A percentile compares a stretch with the other conserved stretches of the same genome.
Conservation (phyloP, 2,113 vertebrate genomes). For the Psittacus erithacus region DNA sequence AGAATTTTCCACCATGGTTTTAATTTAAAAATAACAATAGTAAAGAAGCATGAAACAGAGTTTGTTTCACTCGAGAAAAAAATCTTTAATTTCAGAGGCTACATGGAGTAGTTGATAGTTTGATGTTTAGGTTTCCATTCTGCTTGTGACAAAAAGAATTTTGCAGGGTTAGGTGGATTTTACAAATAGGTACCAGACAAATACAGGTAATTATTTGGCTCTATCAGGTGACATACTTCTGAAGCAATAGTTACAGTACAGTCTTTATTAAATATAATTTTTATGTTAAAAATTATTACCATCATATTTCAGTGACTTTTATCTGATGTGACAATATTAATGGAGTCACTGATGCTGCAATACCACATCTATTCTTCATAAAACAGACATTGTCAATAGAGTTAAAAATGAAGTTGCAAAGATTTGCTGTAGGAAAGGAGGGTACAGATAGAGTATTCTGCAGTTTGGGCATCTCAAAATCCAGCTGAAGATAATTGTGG, state of each 20-base stretch:
- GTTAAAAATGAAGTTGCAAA: background rate
- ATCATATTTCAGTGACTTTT: background rate
- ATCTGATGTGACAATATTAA: background rate
- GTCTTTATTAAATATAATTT: background rate
- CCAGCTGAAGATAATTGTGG: background rate
- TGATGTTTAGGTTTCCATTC: background rate
- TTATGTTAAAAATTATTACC: background rate
- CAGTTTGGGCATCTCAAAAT: background rate
- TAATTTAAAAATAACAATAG: conserved; percentile 6
- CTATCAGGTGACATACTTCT: background rate
- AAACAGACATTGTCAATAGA: background rate
- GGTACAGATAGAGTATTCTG: background rate
- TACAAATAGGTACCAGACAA: background rate
- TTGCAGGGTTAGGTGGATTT: background rate
- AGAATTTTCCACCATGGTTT: conserved; percentile 4
- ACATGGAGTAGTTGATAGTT: background rate
- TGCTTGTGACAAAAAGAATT: background rate
- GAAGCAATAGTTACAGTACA: background rate
- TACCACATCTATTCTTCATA: background rate
- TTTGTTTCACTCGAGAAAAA: background rate
- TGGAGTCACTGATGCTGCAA: background rate
- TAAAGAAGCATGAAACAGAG: conserved; percentile 14
- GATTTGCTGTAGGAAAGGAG: background rate
- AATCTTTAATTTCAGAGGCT: background rate
- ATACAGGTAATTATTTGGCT: background rate